Evolutionary conservation across 2,888 invertebrate genomes (phyloP).

Genomic region (Taenaris catops): DNA sequence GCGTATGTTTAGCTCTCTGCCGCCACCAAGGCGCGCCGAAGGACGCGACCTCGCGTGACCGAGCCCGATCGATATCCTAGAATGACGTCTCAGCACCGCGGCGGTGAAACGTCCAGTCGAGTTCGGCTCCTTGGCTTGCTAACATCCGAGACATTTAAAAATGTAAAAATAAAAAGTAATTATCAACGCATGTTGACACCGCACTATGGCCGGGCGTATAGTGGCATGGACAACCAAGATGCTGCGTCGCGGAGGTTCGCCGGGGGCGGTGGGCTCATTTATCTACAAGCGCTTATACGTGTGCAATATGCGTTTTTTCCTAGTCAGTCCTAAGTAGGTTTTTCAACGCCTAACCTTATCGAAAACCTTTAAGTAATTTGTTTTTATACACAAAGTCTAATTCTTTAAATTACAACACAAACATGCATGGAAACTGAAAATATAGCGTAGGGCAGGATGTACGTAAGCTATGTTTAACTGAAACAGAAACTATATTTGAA

Average conservation of each 20-base stretch:
- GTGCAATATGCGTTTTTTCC: no score
- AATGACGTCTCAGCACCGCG: constrained; percentile 44
- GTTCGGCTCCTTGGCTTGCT: constrained; percentile 56
- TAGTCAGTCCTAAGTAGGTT: no score
- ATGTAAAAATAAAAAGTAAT: constrained; percentile 26
- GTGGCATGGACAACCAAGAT: constrained; percentile 67
- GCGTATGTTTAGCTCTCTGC: constrained; percentile 20
- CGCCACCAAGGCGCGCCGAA: constrained; percentile 73
- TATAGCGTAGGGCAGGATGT: no score
- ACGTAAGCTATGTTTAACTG: no score
- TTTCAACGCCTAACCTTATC: no score
- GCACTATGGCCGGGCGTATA: constrained; percentile 54
- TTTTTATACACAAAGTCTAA: no score
- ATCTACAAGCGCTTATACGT: constrained; percentile 68
- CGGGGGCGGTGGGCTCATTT: constrained; percentile 74
- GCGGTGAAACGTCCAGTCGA: constrained; percentile 55
- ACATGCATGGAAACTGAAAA: no score
- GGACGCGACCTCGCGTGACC: constrained; percentile 74
- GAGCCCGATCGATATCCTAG: constrained; percentile 65
- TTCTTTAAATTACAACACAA: no score
- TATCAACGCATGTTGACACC: constrained; percentile 27
- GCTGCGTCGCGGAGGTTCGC: constrained; percentile 68
- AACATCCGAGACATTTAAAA: constrained; percentile 36
- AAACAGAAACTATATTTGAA: no score
- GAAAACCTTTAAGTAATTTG: no score